A percentile compares a stretch with the other conserved stretches of the same genome.
Conservation (phyloP, 2,113 vertebrate species). For the Antechinus flavipes region DNA sequence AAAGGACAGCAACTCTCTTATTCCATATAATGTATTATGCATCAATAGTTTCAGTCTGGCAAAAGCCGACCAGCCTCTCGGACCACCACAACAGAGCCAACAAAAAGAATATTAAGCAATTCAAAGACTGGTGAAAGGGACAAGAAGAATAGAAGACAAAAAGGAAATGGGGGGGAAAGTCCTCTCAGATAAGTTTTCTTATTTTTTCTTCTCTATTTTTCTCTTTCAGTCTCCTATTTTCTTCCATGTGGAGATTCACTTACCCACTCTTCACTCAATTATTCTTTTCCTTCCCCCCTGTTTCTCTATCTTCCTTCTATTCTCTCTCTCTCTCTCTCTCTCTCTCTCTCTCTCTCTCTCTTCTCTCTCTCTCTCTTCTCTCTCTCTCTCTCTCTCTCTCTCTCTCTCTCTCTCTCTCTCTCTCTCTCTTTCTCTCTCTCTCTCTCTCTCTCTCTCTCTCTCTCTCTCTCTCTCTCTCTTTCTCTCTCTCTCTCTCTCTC, state of each 20-base stretch:
- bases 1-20: constrained; percentile 72
- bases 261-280: neutral
- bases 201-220: neutral
- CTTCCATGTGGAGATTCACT: neutral
- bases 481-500: neutral
- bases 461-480: neutral
- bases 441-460: neutral
- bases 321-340: neutral
- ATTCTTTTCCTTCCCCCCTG: neutral
- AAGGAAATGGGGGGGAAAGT: neutral
- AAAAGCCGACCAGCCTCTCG: constrained; percentile 63
- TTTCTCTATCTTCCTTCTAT: neutral
- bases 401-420: neutral
- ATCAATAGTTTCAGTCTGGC: constrained; percentile 72
- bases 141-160: constrained; percentile 39
- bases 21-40: constrained; percentile 80
- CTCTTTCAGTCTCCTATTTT: neutral
- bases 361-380: rapidly evolving
- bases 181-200: neutral
- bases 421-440: neutral
- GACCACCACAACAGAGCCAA: constrained; percentile 66
- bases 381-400: neutral
- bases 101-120: constrained; percentile 74
- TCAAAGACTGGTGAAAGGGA: constrained; percentile 51
- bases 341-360: neutral